phyloP scores from a whole-genome alignment of 1,140 invertebrate species.

The Holotrichia oblita region DNA sequence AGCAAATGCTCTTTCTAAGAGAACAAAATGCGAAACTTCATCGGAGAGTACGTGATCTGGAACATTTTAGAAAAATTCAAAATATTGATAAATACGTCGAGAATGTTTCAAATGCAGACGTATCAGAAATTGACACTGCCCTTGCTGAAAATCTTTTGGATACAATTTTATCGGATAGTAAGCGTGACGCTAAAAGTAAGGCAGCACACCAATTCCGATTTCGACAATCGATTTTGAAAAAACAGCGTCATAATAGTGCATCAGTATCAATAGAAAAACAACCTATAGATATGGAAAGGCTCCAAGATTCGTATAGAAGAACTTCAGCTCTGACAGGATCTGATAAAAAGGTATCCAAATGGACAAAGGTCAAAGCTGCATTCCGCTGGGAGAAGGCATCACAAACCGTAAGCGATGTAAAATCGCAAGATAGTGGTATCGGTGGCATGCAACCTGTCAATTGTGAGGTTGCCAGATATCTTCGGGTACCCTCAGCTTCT shows the following conservation, averaged over 20 bases:
- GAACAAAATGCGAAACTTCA: slow-evolving; percentile 76
- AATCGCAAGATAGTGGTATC: slow-evolving; percentile 61
- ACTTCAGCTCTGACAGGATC: slow-evolving; percentile 60
- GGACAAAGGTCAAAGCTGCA: slow-evolving; percentile 84
- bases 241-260: slow-evolving; percentile 48
- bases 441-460: slow-evolving; percentile 59
- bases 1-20: slow-evolving; percentile 76
- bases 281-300: slow-evolving; percentile 49
- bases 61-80: slow-evolving; percentile 74
- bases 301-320: slow-evolving; percentile 54
- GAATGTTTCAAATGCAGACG: slow-evolving; percentile 60
- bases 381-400: slow-evolving; percentile 78
- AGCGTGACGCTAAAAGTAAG: slow-evolving; percentile 54
- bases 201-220: slow-evolving; percentile 42
- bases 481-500: slow-evolving; percentile 54
- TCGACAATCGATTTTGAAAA: slow-evolving; percentile 47
- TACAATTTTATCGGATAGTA: slow-evolving; percentile 61
- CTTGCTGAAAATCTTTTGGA: slow-evolving; percentile 69
- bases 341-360: slow-evolving; percentile 75
- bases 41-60: slow-evolving; percentile 75
- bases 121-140: slow-evolving; percentile 64
- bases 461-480: slow-evolving; percentile 46
- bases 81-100: slow-evolving; percentile 63
- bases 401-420: slow-evolving; percentile 56
- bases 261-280: slow-evolving; percentile 50